Evolutionary conservation across 2,797 vertebrate species (phyloP), one percentile per base, ranked within the genome.

Genomic region (Tauraco hartlaubi): DNA sequence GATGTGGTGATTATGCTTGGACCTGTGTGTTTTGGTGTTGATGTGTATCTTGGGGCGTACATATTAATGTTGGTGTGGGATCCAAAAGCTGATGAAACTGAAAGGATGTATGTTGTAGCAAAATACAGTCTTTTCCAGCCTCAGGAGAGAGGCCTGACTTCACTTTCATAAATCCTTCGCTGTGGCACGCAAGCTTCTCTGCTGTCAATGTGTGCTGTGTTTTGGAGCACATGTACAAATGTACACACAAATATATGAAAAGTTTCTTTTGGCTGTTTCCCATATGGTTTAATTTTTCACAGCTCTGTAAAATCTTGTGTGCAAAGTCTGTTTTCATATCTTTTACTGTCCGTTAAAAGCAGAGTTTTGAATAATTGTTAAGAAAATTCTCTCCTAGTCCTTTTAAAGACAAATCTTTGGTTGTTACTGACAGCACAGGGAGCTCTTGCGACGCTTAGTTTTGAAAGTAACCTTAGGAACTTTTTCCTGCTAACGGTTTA

Each of bases 401-500:
- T 26, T 73, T 82, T 61, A 33, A 92, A 59, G 64, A 46, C 25
- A 63, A 90, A 75, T 84, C 73, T 74, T 85, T 75, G 22, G 43
- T 58, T 73, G 80, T 44, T 91, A 80, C 78, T 52, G 72, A 63
- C 33, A 85, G 68, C 51, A 52, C 31, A 78, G 87, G 75, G 68
- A 91, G 43, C 61, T 73, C 48, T 85, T 89, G 61, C 0, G 9
- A 51, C 26, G 91, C 33, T 68, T 9, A 28, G 55, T 80, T 96
- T 92, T 78, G 71, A 75, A 94, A 83, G 44, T 55, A 88, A 85
- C 59, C 83, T 87, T 33, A 79, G 84, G 62, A 93, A 83, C 26
- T 31, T 89, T 74, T 84, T 92, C n/a, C 37, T 56, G 46, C 31
- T 83, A 74, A 79, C 73, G 17, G 37, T 61, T 93, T 80, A 14